phyloP scores from a whole-genome alignment of 2,113 vertebrate genomes.

The Colaptes auratus region DNA sequence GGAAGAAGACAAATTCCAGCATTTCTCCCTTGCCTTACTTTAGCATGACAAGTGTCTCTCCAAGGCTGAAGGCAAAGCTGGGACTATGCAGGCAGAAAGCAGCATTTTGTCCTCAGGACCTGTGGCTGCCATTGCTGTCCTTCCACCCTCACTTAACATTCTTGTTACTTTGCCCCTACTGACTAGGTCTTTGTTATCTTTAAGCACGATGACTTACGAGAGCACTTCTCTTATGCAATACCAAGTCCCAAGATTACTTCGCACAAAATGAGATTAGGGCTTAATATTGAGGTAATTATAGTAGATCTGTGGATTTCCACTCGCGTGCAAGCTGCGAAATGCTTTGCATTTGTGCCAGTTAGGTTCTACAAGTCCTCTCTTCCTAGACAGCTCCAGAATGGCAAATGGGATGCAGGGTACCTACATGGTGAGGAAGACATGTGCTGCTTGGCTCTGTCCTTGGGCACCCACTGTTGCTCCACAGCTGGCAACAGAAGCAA shows the following conservation, averaged over 20 bases:
- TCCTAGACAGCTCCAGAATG: background rate
- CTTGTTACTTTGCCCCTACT: background rate
- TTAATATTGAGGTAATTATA: slow-evolving; percentile 63
- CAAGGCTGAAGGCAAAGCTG: background rate
- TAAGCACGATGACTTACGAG: background rate
- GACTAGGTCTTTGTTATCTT: background rate
- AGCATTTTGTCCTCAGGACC: background rate
- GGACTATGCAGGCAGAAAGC: background rate
- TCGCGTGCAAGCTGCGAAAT: background rate
- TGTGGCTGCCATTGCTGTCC: background rate
- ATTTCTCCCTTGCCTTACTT: background rate
- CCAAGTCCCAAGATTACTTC: background rate
- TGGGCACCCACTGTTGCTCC: background rate
- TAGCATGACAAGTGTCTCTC: background rate
- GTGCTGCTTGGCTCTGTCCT: background rate
- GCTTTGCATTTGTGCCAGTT: background rate
- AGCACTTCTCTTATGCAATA: slow-evolving; percentile 33
- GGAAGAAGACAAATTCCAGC: background rate
- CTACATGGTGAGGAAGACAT: background rate
- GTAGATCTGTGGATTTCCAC: slow-evolving; percentile 33
- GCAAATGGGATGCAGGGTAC: background rate
- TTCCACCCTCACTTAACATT: background rate
- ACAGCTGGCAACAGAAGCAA: background rate
- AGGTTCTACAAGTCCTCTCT: background rate
- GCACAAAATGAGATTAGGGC: slow-evolving; percentile 50